phyloP scores from a whole-genome alignment of 2,888 invertebrate genomes.

The Caradrina clavipalpis region DNA sequence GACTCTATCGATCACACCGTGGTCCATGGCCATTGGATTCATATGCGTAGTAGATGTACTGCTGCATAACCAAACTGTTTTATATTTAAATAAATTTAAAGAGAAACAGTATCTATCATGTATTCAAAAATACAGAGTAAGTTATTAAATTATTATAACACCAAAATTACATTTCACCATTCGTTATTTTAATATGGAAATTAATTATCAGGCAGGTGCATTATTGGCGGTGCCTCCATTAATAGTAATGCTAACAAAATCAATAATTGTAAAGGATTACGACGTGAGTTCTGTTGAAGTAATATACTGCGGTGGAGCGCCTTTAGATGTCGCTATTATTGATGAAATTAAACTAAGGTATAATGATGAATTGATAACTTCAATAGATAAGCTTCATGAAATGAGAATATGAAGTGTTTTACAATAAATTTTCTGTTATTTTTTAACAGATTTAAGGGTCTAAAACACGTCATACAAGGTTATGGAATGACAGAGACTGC shows the following conservation, averaged over 20 bases:
- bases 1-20: slow-evolving; percentile 74
- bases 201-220: slow-evolving; percentile 68
- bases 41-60: slow-evolving; percentile 66
- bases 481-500: slow-evolving; percentile 83
- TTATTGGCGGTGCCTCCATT: slow-evolving; percentile 76
- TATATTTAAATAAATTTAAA: slow-evolving; percentile 74
- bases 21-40: slow-evolving; percentile 79
- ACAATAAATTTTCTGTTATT: not conserved
- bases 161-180: not conserved
- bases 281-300: slow-evolving; percentile 76
- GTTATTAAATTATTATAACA: not conserved
- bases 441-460: slow-evolving; percentile 72
- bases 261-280: slow-evolving; percentile 71
- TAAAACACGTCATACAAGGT: slow-evolving; percentile 76
- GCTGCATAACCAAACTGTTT: slow-evolving; percentile 64
- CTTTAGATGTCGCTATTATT: slow-evolving; percentile 72
- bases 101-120: slow-evolving; percentile 75
- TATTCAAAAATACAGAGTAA: slow-evolving; percentile 80
- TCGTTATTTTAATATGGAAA: slow-evolving; percentile 4
- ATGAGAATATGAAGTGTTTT: no score
- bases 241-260: slow-evolving; percentile 76
- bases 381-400: not conserved
- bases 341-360: slow-evolving; percentile 72
- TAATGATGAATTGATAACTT: not conserved
- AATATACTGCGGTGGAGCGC: slow-evolving; percentile 78